These are phyloP conservation scores for Trypoxylon attenuatum DNA, from an alignment of 2,888 invertebrate genomes.

Conservation along the genomic window DNA sequence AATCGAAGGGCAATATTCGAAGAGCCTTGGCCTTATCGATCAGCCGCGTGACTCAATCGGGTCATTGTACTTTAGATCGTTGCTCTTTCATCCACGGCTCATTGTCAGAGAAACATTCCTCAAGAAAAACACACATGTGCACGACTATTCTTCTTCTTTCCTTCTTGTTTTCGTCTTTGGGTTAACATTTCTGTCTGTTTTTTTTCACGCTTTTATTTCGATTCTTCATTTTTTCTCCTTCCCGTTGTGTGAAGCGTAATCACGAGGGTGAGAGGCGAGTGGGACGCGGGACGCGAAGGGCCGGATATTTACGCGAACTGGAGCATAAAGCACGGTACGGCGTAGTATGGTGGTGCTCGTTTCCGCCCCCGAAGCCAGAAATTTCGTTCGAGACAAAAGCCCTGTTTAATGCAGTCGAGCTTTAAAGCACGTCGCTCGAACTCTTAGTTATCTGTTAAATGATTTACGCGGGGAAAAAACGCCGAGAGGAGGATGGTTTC, in stretches of 20 bases:
- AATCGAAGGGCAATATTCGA: neutral
- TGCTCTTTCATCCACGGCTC: neutral
- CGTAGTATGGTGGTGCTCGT: neutral
- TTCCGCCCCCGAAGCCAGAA: neutral
- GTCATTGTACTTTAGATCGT: neutral
- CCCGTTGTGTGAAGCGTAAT: neutral
- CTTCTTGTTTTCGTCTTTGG: neutral
- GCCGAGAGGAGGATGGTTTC: neutral
- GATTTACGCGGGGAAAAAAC: neutral
- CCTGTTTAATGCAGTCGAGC: neutral
- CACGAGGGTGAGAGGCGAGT: neutral
- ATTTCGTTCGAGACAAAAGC: neutral
- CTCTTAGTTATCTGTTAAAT: neutral
- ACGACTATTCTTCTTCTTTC: conserved; percentile 10
- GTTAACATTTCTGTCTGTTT: neutral
- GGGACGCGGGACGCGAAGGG: neutral
- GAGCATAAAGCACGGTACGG: neutral
- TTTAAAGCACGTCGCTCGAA: neutral
- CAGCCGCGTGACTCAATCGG: neutral
- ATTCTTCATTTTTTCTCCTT: neutral
- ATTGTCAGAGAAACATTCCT: too few species aligned
- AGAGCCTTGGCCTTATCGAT: neutral
- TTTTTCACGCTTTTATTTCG: neutral
- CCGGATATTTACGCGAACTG: conserved; percentile 1
- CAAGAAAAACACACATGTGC: conserved; percentile 4